Conservation (phyloP, 2,113 vertebrate genomes). For the Spea multiplicata region DNA sequence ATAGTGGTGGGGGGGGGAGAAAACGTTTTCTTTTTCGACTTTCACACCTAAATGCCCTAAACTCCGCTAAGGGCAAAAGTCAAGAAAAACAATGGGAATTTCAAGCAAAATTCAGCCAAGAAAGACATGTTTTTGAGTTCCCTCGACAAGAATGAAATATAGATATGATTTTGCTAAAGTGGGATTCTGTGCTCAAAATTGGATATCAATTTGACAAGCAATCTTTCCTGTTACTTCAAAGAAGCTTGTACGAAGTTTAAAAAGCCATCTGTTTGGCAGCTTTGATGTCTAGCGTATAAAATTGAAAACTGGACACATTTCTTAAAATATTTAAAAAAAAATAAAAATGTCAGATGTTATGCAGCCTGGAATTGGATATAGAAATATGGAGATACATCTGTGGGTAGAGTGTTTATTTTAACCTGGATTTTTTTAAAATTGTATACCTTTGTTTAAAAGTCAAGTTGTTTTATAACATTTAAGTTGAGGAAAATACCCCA, state of each 20-base stretch:
- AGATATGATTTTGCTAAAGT: conserved; percentile 46
- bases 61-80: conserved; percentile 23
- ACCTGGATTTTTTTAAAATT: background rate
- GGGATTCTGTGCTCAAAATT: conserved; percentile 38
- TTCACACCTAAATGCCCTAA: conserved; percentile 31
- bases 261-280: conserved; percentile 43
- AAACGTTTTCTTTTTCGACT: conserved; percentile 26
- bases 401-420: conserved; percentile 11
- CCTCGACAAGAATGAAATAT: conserved; percentile 35
- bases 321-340: conserved; percentile 5
- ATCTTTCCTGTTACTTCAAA: conserved; percentile 47
- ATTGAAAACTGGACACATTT: conserved; percentile 47
- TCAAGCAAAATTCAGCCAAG: background rate
- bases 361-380: conserved; percentile 32
- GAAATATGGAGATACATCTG: conserved; percentile 7
- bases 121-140: conserved; percentile 27
- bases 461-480: no score
- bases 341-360: conserved; percentile 32
- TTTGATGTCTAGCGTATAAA: conserved; percentile 44
- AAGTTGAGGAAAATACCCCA: no score
- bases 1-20: background rate
- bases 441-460: background rate
- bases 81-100: conserved; percentile 28
- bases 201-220: conserved; percentile 47
- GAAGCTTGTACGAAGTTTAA: conserved; percentile 42